Evolutionary conservation across 2,113 vertebrate genomes (phyloP).

Genomic region (Gopherus flavomarginatus): DNA sequence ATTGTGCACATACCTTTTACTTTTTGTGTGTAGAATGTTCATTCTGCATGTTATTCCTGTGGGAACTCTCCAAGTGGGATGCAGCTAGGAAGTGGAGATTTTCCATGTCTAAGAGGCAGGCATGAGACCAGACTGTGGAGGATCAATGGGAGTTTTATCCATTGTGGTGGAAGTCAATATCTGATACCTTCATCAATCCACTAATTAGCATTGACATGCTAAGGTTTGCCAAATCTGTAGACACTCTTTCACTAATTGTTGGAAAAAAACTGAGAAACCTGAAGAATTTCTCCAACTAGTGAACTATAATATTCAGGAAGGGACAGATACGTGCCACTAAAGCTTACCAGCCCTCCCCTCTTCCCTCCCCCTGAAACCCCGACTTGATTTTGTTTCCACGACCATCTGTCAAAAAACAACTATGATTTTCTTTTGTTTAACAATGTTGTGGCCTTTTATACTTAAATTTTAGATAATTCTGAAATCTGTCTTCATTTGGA

Average conservation of each 20-base stretch:
- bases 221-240: not conserved
- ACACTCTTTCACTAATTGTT: not conserved
- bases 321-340: not conserved
- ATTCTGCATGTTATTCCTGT: too few species aligned
- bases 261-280: not conserved
- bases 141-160: not conserved
- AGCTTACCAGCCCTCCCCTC: not conserved
- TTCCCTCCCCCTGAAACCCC: too few species aligned
- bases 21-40: too few species aligned
- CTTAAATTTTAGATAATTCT: not conserved
- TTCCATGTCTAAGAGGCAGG: not conserved
- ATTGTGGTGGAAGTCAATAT: not conserved
- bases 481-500: not conserved
- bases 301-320: not conserved
- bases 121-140: not conserved
- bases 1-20: too few species aligned
- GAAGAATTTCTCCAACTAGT: not conserved
- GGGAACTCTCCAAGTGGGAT: not conserved
- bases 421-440: not conserved
- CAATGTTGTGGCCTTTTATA: not conserved
- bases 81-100: not conserved
- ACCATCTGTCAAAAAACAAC: not conserved
- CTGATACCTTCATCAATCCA: not conserved
- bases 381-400: not conserved
- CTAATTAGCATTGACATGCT: not conserved